Evolutionary conservation across 53 echinoderm and acorn worm genomes (phyloP).

Genomic region (Hippasteria phrygiana): DNA sequence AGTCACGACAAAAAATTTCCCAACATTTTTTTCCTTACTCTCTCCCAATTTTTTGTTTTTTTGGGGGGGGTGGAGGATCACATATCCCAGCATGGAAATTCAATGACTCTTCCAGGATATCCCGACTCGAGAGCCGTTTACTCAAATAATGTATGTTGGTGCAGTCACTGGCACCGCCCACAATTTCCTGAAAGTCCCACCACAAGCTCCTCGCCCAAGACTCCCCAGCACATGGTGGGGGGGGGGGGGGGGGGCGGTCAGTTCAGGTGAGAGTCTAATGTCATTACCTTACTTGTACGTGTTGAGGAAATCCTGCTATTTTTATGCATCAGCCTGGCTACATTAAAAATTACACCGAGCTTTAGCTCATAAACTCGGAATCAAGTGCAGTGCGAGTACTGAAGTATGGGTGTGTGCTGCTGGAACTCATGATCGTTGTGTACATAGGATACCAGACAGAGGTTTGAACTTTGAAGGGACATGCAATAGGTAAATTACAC

Average conservation of each 20-base stretch:
- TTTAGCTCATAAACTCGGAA: background rate
- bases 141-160: background rate
- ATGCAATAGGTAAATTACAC: background rate
- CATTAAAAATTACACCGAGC: background rate
- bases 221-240: background rate
- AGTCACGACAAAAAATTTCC: too few species aligned
- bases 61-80: background rate
- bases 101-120: conserved; percentile 1
- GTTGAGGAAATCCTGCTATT: background rate
- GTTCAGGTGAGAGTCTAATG: background rate
- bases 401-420: background rate
- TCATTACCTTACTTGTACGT: background rate
- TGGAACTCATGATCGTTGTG: background rate
- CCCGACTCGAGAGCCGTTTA: background rate
- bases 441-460: background rate
- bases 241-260: background rate
- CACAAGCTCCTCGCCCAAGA: background rate
- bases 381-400: background rate
- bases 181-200: background rate
- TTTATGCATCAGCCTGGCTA: background rate
- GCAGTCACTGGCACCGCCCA: background rate
- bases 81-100: background rate
- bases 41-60: background rate
- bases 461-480: background rate
- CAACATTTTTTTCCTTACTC: too few species aligned